Evolutionary conservation across 2,888 invertebrate genomes (phyloP), one percentile per base, ranked within the genome.

Genomic region (Synanthedon vespiformis): DNA sequence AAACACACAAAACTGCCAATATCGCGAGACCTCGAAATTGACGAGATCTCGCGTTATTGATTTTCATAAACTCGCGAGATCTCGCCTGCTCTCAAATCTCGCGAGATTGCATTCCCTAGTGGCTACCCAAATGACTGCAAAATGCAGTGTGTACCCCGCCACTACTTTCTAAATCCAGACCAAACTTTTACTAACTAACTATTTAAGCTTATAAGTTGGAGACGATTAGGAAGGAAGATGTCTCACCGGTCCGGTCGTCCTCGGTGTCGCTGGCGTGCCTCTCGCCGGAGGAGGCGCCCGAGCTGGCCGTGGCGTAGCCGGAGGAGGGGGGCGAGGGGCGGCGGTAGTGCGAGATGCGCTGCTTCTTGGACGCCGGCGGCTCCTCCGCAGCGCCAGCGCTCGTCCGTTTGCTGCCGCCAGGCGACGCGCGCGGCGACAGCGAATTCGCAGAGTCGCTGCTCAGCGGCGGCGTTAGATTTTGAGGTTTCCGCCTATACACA

Each of bases 361-460:
- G 94, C 80, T 94, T 93, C 86, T 97, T 96, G 55, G 89, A 65
- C 78, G 86, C 54, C 41, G 60, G 80, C 52, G 77, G 68, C 53
- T 79, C 77, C 89, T 92, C 70, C 13, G 34, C 11, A n/a, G 11
- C 18, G 12, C 10, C 11, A 10, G 12, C 8, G 18, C 10, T 22
- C 89, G 92, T 92, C 73, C 91, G 88, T 68, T 90, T 90, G 61
- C 58, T 59, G 53, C 59, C 58, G 55, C 57, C 62, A 53, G 89
- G 88, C 44, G 89, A 89, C 56, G 88, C 89, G 61, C 93, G 93
- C 57, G 94, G 94, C 55, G 94, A 94, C 3, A 95, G 93, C 56
- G 95, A 95, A 68, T 94, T 94, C 48, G 95, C 94, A 41, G 94
- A 94, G 72, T 95, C 95, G 67, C 94, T 95, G 73, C 94, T 94